These are phyloP conservation scores for Serinus canaria DNA, from an alignment of 2,113 vertebrate species.

Conservation along the genomic window DNA sequence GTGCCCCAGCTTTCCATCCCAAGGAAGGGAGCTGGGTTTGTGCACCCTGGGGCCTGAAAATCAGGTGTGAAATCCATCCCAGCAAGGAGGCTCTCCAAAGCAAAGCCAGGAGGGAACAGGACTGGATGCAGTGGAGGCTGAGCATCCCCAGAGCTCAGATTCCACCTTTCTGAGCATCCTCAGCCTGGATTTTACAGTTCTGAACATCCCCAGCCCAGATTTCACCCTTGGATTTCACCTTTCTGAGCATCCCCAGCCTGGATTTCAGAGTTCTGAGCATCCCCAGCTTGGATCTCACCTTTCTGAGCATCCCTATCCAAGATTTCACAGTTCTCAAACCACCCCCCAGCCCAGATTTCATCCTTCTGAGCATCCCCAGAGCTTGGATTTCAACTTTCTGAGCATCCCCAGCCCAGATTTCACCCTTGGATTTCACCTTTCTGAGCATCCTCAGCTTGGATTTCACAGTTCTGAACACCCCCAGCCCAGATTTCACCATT, in stretches of 20 bases:
- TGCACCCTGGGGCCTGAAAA: neutral
- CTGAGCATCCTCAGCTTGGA: neutral
- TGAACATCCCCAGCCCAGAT: neutral
- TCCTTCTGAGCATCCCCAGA: no score
- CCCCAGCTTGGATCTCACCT: rapidly evolving
- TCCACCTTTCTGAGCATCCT: neutral
- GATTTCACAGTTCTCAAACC: neutral
- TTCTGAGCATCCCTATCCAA: neutral
- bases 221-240: rapidly evolving
- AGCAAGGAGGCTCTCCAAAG: neutral
- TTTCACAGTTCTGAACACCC: neutral
- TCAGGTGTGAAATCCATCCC: neutral
- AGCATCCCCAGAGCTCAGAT: neutral
- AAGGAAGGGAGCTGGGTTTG: neutral
- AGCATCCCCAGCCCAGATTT: neutral
- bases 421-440: no score
- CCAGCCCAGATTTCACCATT: rapidly evolving
- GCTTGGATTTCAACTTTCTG: rapidly evolving
- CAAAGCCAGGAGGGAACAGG: neutral
- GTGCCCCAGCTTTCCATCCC: neutral
- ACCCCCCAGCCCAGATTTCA: no score
- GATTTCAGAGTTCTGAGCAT: neutral
- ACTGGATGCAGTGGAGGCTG: neutral
- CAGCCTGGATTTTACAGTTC: rapidly evolving
- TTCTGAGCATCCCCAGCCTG: rapidly evolving